Evolutionary conservation across 2,888 invertebrate genomes (phyloP).

Genomic region (Leptopilina drosophilae): DNA sequence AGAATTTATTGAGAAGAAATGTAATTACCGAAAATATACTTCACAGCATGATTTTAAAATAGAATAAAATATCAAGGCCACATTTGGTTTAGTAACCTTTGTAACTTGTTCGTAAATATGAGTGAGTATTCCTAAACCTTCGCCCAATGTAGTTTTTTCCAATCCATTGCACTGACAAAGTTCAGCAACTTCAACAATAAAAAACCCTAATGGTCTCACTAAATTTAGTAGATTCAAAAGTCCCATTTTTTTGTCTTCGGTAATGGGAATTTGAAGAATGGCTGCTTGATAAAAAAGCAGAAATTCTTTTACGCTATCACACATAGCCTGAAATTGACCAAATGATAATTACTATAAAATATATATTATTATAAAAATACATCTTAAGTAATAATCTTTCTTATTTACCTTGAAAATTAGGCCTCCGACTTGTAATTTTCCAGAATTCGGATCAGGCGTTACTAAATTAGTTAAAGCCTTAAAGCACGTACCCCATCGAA

Average conservation of each 20-base stretch:
- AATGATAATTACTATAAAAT: not conserved
- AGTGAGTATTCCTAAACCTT: conserved; percentile 82
- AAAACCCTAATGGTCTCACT: conserved; percentile 64
- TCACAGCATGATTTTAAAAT: conserved; percentile 79
- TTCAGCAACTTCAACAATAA: conserved; percentile 68
- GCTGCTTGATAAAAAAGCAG: conserved; percentile 70
- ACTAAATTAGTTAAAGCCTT: conserved; percentile 65
- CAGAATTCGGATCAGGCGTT: conserved; percentile 60
- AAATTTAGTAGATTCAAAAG: conserved; percentile 62
- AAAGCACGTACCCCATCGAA: conserved; percentile 73
- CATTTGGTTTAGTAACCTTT: conserved; percentile 79
- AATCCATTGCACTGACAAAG: conserved; percentile 67
- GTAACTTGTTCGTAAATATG: conserved; percentile 83
- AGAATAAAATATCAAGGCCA: conserved; percentile 80
- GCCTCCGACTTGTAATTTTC: conserved; percentile 67
- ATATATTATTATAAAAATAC: too few species aligned
- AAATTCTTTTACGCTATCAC: conserved; percentile 70
- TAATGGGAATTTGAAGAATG: conserved; percentile 63
- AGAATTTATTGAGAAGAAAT: not conserved
- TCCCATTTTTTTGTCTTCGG: conserved; percentile 53
- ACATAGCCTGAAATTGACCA: conserved; percentile 65
- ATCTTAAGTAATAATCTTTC: too few species aligned
- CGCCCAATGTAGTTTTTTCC: conserved; percentile 60
- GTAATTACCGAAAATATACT: conserved; percentile 80
- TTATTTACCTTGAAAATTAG: conserved; percentile 71